Evolutionary conservation across 2,888 invertebrate genomes (phyloP), one percentile per base, ranked within the genome.

Genomic region (Drosophila barbarae): DNA sequence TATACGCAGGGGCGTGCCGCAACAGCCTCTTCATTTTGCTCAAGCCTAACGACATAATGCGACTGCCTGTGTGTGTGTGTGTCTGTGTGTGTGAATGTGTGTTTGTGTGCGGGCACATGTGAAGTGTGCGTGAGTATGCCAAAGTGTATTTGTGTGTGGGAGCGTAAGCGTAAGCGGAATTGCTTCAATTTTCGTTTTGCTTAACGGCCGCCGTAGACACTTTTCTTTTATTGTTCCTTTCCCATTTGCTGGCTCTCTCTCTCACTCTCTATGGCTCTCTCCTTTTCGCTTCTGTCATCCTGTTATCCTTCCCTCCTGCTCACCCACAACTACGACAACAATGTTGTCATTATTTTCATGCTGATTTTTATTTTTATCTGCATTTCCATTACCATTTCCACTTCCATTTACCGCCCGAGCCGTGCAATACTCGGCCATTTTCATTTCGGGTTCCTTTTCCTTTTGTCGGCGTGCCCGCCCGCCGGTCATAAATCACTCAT

Each of bases 161-260:
- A 72, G 72, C 76, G 78, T 49, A 58, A 56, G 57, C 67, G 72
- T 55, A 74, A 77, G 64, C 67, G 69, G 74, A 82, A 82, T 82
- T 79, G 83, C 86, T 86, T 85, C 83, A 82, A 86, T 82, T 85
- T 81, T 81, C 86, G 78, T 85, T 80, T 85, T 84, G 78, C 71
- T 84, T 85, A 81, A 81, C 81, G 74, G 76, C 71, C 70, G 70
- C 76, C 82, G 76, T 78, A 81, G 81, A 85, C 86, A 82, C 86
- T 82, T 81, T 85, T 76, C 86, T 82, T 84, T 85, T 82, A 85
- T 82, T 85, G 85, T 82, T 72, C 73, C 73, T 56, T 65, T 73
- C 61, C 68, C 73, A 75, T 76, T 68, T 70, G n/a, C 67, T 49
- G 56, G 44, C 64, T 30, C 36, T 28, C 38, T 30, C 13, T 28